phyloP scores from a whole-genome alignment of 2,797 vertebrate species.

The Gymnopithys bicolor region DNA sequence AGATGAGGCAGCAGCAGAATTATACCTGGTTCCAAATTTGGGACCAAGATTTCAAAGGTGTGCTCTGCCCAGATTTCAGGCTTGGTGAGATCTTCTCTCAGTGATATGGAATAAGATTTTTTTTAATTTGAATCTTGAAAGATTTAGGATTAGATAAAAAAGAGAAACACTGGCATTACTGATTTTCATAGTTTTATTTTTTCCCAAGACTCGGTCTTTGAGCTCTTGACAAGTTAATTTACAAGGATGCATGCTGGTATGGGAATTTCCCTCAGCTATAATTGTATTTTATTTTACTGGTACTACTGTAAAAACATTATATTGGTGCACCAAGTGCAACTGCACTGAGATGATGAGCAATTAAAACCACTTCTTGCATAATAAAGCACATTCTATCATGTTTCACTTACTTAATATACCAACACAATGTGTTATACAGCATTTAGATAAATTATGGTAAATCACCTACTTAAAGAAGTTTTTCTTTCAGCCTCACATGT shows the following conservation, averaged over 20 bases:
- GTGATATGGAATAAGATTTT: background rate
- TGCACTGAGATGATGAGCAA: conserved; percentile 1
- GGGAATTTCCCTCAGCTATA: conserved; percentile 18
- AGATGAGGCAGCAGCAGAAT: background rate
- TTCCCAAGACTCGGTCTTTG: background rate
- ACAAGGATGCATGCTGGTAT: background rate
- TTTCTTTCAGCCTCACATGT: background rate
- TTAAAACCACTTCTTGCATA: conserved; percentile 33
- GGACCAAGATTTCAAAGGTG: background rate
- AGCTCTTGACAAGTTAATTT: conserved; percentile 30
- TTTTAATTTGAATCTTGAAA: background rate
- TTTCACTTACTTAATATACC: conserved; percentile 41
- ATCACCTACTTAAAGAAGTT: conserved; percentile 56
- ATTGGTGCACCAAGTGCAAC: background rate
- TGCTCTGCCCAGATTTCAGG: background rate
- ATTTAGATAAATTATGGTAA: conserved; percentile 53
- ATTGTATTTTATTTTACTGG: background rate
- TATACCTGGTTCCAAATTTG: background rate
- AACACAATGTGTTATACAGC: background rate
- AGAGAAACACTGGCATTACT: background rate
- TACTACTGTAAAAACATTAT: background rate
- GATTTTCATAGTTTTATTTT: background rate
- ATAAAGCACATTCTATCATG: conserved; percentile 21
- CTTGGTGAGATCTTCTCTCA: background rate
- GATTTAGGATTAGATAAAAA: background rate